Evolutionary conservation across 2,888 invertebrate species (phyloP).

Genomic region (Melinopterus prodromus): DNA sequence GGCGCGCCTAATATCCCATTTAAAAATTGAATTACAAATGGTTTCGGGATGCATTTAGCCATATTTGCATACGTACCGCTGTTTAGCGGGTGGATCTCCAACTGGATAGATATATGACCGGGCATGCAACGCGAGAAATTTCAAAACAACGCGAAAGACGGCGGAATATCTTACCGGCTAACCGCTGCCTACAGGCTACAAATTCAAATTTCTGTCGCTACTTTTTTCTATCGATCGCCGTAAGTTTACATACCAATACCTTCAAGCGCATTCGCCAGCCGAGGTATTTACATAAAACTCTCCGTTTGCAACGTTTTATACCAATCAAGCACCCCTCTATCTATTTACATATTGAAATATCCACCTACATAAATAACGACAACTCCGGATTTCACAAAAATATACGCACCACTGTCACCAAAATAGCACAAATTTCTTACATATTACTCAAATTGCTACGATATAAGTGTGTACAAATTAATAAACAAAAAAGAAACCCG

Average conservation of each 20-base stretch:
- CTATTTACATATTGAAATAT: background rate
- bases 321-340: conserved; percentile 8
- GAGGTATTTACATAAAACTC: conserved; percentile 18
- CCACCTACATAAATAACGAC: background rate
- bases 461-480: too few relatives aligned
- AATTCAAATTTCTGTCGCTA: conserved; percentile 22
- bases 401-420: background rate
- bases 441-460: too few relatives aligned
- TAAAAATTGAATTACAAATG: conserved; percentile 37
- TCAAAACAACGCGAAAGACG: conserved; percentile 33
- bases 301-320: conserved; percentile 22
- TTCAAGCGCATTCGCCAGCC: background rate
- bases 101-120: conserved; percentile 20
- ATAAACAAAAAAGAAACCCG: too few relatives aligned
- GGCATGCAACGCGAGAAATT: conserved; percentile 30
- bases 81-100: conserved; percentile 34
- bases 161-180: conserved; percentile 27
- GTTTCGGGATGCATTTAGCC: conserved; percentile 33
- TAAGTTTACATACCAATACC: conserved; percentile 9
- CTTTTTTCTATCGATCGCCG: conserved; percentile 21
- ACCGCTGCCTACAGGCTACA: conserved; percentile 18
- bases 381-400: background rate
- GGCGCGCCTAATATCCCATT: conserved; percentile 29
- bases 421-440: background rate
- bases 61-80: conserved; percentile 35